Evolutionary conservation across 2,797 vertebrate species (phyloP), one percentile per base, ranked within the genome.

Genomic region (Chromis chromis): DNA sequence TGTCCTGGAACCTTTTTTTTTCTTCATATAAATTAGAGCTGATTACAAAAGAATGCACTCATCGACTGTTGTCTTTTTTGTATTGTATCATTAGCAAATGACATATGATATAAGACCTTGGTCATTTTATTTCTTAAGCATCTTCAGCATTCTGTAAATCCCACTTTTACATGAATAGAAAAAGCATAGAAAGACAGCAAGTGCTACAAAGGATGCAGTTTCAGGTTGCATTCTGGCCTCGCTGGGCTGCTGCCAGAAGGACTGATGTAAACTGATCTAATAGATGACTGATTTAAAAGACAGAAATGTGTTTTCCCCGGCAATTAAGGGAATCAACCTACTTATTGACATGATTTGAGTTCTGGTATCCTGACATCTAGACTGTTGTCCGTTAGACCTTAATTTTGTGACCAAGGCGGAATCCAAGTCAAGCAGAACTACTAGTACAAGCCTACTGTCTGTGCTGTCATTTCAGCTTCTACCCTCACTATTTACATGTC

Each of bases 391-490:
- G 70, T 76, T 72, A 83, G 70, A 70, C 81, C 83, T 75, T 86
- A 84, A 88, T 91, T 87, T 81, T 69, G 56, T 79, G 82, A 76
- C 84, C 77, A 86, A 70, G 70, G 78, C 83, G 65, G 81, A 84
- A 87, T 81, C 84, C 83, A 74, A 81, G 79, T 85, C 70, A 70
- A 74, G 84, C 83, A 83, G 79, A 74, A 58, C 83, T 70, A 69
- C 70, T 49, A 22, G 75, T 87, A 44, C 42, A 73, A 59, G 72
- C 60, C 74, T 31, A 39, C 83, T 88, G 91, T 91, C 91, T 86
- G 85, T 72, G 88, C 90, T 93, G 92, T 94, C 93, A 83, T 78
- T 65, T 88, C 87, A 68, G 88, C 78, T 90, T 86, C 83, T 59
- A 4, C 70, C 76, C 82, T 67, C 82, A 22, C 58, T 89, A 79